Percentiles rank a stretch among this genome's conserved stretches.
Evolutionary conservation across 2,888 invertebrate genomes (phyloP).

Genomic region (Stomorhina lunata): DNA sequence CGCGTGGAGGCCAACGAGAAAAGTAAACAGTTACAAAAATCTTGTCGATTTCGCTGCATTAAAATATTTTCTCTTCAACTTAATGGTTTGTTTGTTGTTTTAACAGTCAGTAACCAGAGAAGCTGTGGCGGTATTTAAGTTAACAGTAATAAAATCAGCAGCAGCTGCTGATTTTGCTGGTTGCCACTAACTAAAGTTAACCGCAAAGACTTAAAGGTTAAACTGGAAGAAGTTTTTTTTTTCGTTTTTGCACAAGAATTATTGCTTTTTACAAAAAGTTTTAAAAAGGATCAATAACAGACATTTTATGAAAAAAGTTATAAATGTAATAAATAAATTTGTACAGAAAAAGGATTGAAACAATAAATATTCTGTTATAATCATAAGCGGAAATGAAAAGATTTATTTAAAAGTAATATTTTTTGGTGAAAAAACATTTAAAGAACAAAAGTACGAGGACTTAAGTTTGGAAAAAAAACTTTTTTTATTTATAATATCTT

Average conservation of each 20-base stretch:
- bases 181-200: neutral
- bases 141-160: constrained; percentile 13
- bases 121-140: neutral
- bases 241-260: neutral
- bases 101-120: constrained; percentile 18
- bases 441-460: too few species aligned
- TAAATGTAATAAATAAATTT: too few species aligned
- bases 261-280: neutral
- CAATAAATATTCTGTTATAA: too few species aligned
- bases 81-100: constrained; percentile 27
- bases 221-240: neutral
- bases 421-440: too few species aligned
- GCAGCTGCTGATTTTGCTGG: neutral
- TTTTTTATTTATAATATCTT: too few species aligned
- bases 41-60: constrained; percentile 26
- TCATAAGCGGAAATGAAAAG: too few species aligned
- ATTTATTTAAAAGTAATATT: too few species aligned
- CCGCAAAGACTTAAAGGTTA: constrained; percentile 3
- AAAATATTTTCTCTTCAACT: constrained; percentile 18
- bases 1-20: neutral
- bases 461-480: too few species aligned
- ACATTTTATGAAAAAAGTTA: too few species aligned
- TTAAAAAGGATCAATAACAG: neutral
- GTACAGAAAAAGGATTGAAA: too few species aligned
- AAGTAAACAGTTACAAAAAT: constrained; percentile 1